phyloP scores from a whole-genome alignment of 2,888 invertebrate species.

The Branchipolynoe longqiensis region DNA sequence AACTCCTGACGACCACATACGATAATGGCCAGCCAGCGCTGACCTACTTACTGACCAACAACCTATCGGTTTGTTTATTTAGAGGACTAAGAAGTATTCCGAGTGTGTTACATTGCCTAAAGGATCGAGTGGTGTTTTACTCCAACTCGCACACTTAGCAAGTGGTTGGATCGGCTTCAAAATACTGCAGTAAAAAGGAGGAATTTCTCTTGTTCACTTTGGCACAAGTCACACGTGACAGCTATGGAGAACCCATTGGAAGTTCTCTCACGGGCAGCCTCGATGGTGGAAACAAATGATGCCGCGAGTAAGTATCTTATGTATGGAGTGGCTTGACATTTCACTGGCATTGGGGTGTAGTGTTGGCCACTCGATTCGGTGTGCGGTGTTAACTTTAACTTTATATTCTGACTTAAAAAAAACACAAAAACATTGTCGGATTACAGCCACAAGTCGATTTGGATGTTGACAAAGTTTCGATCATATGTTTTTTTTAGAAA shows the following conservation, averaged over 20 bases:
- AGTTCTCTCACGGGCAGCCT: slow-evolving; percentile 55
- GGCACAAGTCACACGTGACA: slow-evolving; percentile 33
- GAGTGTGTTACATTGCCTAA: background rate
- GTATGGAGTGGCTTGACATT: background rate
- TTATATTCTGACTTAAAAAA: no score
- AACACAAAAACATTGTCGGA: no score
- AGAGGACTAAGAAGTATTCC: background rate
- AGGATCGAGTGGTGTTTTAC: no score
- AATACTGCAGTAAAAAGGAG: slow-evolving; percentile 18
- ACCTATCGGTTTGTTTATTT: background rate
- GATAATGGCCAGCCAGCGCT: background rate
- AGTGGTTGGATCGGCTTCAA: slow-evolving; percentile 56
- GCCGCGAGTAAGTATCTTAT: slow-evolving; percentile 13
- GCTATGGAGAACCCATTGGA: slow-evolving; percentile 53
- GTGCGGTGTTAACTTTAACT: no score
- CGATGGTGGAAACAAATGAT: slow-evolving; percentile 56
- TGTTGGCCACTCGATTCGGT: no score
- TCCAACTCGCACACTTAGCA: background rate
- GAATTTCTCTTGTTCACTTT: slow-evolving; percentile 35
- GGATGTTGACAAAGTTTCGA: no score
- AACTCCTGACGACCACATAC: background rate
- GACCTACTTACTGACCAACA: background rate
- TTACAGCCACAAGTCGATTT: no score
- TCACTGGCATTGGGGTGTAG: no score
- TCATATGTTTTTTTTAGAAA: no score